phyloP scores from a whole-genome alignment of 2,113 vertebrate species.

The Buteo buteo region DNA sequence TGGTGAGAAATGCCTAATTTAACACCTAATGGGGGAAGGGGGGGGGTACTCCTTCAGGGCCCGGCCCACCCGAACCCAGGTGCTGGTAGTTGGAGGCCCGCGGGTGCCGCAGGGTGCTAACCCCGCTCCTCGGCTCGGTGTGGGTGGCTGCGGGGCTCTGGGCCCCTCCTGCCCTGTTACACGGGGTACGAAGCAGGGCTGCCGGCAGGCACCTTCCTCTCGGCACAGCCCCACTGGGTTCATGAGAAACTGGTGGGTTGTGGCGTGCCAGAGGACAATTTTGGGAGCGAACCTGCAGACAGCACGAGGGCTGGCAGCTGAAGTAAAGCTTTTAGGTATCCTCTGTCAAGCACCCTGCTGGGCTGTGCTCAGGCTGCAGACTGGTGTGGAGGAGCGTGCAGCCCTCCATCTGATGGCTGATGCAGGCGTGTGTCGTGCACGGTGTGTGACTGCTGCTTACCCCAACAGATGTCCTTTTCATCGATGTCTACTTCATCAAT shows the following conservation, averaged over 20 bases:
- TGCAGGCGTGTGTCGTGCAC: fast-evolving
- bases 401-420: no score
- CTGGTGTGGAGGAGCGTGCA: neutral
- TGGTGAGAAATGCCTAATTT: neutral
- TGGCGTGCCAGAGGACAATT: fast-evolving
- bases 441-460: neutral
- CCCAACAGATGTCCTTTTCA: no score
- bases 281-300: neutral
- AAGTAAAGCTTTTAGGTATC: neutral
- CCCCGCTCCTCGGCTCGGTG: neutral
- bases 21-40: neutral
- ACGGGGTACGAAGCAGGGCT: neutral
- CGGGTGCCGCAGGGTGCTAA: neutral
- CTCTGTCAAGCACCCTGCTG: no score
- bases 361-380: neutral
- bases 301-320: neutral
- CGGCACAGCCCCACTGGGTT: no score
- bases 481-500: neutral
- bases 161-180: neutral
- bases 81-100: neutral
- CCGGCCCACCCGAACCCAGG: no score
- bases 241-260: neutral
- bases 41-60: neutral
- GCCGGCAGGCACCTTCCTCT: neutral
- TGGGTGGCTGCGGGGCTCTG: fast-evolving